phyloP scores from a whole-genome alignment of 2,113 vertebrate genomes.

The Heterocephalus glaber region DNA sequence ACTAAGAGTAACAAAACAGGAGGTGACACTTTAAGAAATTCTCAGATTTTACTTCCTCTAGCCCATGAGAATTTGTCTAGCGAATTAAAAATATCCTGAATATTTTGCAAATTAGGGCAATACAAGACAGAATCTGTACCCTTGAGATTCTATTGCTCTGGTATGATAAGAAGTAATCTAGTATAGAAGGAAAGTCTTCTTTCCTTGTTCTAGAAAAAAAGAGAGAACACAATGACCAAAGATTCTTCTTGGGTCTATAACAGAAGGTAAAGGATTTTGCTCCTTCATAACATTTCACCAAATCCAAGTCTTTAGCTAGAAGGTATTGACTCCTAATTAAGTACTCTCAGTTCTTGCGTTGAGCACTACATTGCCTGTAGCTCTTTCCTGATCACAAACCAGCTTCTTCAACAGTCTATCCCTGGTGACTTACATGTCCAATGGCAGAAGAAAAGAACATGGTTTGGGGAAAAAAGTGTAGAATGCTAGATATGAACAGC shows the following conservation, averaged over 20 bases:
- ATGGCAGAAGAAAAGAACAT: neutral
- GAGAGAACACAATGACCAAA: neutral
- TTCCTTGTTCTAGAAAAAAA: conserved; percentile 26
- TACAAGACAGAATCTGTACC: neutral
- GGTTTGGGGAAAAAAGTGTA: neutral
- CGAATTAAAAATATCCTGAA: conserved; percentile 38
- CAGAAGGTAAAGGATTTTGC: neutral
- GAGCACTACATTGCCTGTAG: neutral
- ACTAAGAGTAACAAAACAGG: conserved; percentile 31
- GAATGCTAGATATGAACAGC: neutral
- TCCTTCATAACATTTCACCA: neutral
- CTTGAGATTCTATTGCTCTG: neutral
- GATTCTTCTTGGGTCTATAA: neutral
- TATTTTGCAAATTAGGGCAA: neutral
- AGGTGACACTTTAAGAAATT: conserved; percentile 29
- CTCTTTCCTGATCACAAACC: neutral
- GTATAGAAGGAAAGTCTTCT: conserved; percentile 10
- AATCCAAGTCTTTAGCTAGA: neutral
- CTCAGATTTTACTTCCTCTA: neutral
- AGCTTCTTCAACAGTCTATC: neutral
- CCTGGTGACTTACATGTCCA: neutral
- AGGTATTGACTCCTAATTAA: neutral
- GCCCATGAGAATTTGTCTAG: neutral
- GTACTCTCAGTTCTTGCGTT: neutral
- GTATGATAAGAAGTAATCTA: neutral